Base-by-base conservation (phyloP, 2,113 vertebrate genomes). In the Tamias sibiricus region DNA sequence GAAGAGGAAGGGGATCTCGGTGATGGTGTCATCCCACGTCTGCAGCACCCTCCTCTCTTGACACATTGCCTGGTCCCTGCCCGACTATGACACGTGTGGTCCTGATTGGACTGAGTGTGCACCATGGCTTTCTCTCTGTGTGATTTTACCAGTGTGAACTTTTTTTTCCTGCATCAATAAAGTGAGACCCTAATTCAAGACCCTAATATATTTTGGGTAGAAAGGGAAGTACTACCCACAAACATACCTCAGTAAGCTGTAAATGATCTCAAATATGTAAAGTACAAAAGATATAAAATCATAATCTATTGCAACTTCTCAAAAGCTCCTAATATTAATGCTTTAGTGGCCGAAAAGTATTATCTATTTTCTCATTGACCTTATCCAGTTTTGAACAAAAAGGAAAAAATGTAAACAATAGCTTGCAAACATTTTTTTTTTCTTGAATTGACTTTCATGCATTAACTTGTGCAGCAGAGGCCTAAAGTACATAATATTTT, bases 321-420 rank as follows among this genome's bases (percentile, higher is more conserved):
- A 64, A 42, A 69, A 74, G 76, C n/a, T 37, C 66, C 62, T 71
- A 28, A 47, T 54, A 32, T 44, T 91, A 76, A 81, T 69, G 69
- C 84, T 64, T 91, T 83, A 76, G 16, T 66, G 66, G 28, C 42
- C 89, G 47, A 59, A 94, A 94, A 91, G n/a, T 30, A 90, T 4
- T 68, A 42, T 57, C 71, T 44, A 0, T 40, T 81, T 94, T 95
- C 66, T 92, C 42, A 54, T 49, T 91, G 77, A 94, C 47, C 30
- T 94, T 74, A 81, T 91, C 37, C n/a, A 64, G 68, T 42, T 94
- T 94, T 84, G 52, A 69, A 76, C 80, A 94, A 82, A 83, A 92
- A n/a, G 24, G 44, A 93, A 57, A 74, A 28, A 75, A 81, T 76
- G 77, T 76, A 92, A 88, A 76, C 37, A 14, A 57, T 40, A 86